Conservation (phyloP, 2,797 vertebrate genomes). For the Linurgus olivaceus region DNA sequence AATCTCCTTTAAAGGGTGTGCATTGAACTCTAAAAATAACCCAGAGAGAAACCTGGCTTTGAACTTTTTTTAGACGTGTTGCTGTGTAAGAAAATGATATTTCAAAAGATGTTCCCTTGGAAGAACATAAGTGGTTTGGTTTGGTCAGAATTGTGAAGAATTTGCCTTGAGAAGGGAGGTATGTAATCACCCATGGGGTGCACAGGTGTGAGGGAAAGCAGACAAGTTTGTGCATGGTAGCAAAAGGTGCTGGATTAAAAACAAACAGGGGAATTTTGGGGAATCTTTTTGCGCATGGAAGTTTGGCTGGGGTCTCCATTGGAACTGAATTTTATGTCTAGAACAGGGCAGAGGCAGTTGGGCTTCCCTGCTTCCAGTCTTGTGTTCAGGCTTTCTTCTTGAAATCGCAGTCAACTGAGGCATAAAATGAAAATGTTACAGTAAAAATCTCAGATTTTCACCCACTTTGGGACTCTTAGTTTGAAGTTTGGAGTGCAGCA, state of each 20-base stretch:
- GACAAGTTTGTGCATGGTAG: not conserved
- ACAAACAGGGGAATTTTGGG: not conserved
- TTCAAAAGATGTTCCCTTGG: not conserved
- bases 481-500: not conserved
- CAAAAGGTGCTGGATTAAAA: not conserved
- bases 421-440: not conserved
- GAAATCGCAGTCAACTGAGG: not conserved
- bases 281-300: not conserved
- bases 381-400: not conserved
- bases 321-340: not conserved
- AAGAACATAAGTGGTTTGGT: not conserved
- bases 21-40: not conserved
- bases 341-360: not conserved
- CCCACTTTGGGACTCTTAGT: not conserved
- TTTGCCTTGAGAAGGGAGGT: not conserved
- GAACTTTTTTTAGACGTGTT: rapidly evolving
- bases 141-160: not conserved
- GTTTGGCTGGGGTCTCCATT: not conserved
- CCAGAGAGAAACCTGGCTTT: not conserved
- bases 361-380: not conserved
- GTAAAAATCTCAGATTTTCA: not conserved
- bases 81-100: not conserved
- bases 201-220: not conserved
- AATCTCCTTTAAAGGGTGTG: not conserved
- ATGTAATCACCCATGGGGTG: not conserved